phyloP scores from a whole-genome alignment of 2,888 invertebrate genomes.

The Syrphus vitripennis region DNA sequence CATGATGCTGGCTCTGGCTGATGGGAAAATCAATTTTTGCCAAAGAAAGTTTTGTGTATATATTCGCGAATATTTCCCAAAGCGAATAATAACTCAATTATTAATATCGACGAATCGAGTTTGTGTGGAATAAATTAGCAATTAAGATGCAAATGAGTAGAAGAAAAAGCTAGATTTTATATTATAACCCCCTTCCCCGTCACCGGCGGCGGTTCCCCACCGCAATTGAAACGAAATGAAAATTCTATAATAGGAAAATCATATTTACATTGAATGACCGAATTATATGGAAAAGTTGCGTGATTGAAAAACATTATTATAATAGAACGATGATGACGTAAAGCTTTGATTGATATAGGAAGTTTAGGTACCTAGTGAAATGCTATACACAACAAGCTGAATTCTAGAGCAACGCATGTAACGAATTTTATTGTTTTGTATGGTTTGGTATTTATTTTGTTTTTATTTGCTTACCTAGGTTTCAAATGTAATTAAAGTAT shows the following conservation, averaged over 20 bases:
- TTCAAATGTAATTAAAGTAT: not conserved
- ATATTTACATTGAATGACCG: conserved; percentile 6
- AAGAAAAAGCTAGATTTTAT: conserved; percentile 16
- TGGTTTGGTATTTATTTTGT: not conserved
- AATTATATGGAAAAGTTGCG: conserved; percentile 13
- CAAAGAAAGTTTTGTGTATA: not conserved
- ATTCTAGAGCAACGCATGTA: not conserved
- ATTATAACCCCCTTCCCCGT: no score
- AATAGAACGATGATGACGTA: not conserved
- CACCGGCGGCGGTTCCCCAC: no score
- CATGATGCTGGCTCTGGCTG: no score
- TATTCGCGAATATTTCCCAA: conserved; percentile 7
- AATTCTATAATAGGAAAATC: conserved; percentile 4
- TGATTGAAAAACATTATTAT: not conserved
- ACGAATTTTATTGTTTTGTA: not conserved
- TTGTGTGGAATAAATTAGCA: conserved; percentile 62
- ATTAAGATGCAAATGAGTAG: conserved; percentile 63
- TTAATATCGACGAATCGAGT: conserved; percentile 38
- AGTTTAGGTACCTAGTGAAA: no score
- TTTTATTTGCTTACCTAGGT: not conserved
- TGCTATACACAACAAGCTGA: not conserved
- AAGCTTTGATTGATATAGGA: not conserved
- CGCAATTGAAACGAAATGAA: conserved; percentile 18
- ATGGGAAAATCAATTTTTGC: conserved; percentile 9
- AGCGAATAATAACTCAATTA: conserved; percentile 59